phyloP scores from a whole-genome alignment of 1,140 invertebrate genomes.

The Tachypleus tridentatus region DNA sequence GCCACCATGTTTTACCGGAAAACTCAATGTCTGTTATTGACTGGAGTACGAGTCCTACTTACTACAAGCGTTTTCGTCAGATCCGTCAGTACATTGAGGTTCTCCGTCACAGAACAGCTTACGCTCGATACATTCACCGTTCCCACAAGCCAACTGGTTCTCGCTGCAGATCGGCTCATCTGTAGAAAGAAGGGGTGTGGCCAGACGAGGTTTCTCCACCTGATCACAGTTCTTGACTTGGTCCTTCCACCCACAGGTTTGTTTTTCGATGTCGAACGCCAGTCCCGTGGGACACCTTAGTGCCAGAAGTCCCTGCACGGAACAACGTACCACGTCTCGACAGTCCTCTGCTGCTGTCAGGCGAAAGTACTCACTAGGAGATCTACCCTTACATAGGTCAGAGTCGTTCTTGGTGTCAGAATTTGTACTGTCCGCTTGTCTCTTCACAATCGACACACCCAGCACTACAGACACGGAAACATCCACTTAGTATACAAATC shows the following conservation, averaged over 20 bases:
- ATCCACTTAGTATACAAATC: neutral
- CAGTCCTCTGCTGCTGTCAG: conserved; percentile 80
- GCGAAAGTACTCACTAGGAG: conserved; percentile 91
- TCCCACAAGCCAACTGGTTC: conserved; percentile 72
- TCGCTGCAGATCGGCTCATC: conserved; percentile 81
- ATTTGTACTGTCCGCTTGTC: conserved; percentile 17
- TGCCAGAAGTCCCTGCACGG: conserved; percentile 83
- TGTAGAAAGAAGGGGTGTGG: conserved; percentile 75
- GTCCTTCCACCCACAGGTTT: conserved; percentile 91
- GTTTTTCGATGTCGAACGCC: conserved; percentile 89
- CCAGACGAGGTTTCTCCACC: conserved; percentile 60
- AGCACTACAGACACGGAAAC: conserved; percentile 2
- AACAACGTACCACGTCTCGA: conserved; percentile 89
- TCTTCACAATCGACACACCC: conserved; percentile 13
- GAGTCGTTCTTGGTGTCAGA: conserved; percentile 41
- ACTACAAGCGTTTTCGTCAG: conserved; percentile 86
- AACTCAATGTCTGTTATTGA: no score
- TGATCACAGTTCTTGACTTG: conserved; percentile 81
- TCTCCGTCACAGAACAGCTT: conserved; percentile 89
- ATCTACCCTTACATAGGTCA: conserved; percentile 84
- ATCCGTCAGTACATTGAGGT: conserved; percentile 76
- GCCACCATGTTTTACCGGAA: no score
- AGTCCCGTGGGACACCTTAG: conserved; percentile 84
- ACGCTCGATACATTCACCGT: conserved; percentile 71
- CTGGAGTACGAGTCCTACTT: conserved; percentile 34